phyloP scores from a whole-genome alignment of 2,113 vertebrate species.

The Phaethon lepturus region DNA sequence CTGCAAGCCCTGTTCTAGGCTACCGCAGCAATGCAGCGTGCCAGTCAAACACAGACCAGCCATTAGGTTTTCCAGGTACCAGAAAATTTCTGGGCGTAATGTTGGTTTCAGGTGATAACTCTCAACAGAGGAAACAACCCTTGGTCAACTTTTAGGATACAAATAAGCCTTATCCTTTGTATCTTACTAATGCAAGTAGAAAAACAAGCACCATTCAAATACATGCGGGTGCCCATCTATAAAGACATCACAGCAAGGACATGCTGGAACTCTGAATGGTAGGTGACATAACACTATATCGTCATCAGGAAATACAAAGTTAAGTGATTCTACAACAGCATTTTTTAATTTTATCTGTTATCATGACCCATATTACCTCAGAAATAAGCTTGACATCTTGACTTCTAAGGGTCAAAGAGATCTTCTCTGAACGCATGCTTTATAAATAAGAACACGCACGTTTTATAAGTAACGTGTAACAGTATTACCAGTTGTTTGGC shows the following conservation, averaged over 20 bases:
- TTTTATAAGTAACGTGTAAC: background rate
- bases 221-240: background rate
- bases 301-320: background rate
- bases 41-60: background rate
- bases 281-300: background rate
- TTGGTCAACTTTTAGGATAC: background rate
- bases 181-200: background rate
- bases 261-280: background rate
- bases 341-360: background rate
- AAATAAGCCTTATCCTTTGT: background rate
- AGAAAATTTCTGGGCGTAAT: background rate
- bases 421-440: background rate
- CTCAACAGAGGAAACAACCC: background rate
- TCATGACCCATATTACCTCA: background rate
- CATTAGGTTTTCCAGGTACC: background rate
- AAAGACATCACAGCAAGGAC: background rate
- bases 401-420: background rate
- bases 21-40: background rate
- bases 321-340: background rate
- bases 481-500: background rate
- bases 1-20: background rate
- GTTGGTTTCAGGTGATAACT: background rate
- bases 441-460: background rate
- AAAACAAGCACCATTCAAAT: background rate
- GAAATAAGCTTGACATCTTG: background rate